Base-by-base conservation (phyloP, 2,888 invertebrate species). In the Slavum lentiscoides region DNA sequence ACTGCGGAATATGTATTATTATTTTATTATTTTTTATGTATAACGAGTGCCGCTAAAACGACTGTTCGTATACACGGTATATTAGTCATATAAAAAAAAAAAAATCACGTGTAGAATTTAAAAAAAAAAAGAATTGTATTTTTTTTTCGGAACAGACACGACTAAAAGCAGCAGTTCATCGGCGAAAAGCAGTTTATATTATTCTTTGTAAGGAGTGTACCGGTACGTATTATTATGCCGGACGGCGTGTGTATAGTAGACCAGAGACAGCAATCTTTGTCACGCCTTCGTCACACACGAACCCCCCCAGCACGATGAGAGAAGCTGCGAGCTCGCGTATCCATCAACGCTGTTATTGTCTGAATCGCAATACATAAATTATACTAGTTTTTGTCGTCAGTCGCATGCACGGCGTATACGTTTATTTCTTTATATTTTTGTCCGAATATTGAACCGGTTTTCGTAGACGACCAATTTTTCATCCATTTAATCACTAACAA, bases 251-350 rank as follows among this genome's bases (percentile, higher is more conserved):
- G 30, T 30, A 4, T 30, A 30, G 30, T 30, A 30, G 30, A 58
- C 75, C 23, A 75, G 64, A 80, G 80, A 80, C 80, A 55, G 70
- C 72, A 43, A 80, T 80, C 80, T 80, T 80, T 66, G 80, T 80
- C 80, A 80, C 80, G 80, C 72, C 80, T 80, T 55, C 69, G 70
- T 80, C 70, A 77, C 74, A 75, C 37, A 30, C 43, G 6, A 2
- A 43, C 30, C n/a, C 17, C n/a, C 17, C 58, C 5, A 2, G n/a
- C 64, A 62, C 61, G 77, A 77, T 7, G 15, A 55, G 72, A 80
- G 13, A 13, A 49, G 49, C 15, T 13, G 49, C 49, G 49, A 2
- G 43, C 43, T 7, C 43, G 43, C 15, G 70, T 64, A 64, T 61
- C 77, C 23, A 58, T 72, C 80, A 53, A 62, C 62, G 55, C 13